Evolutionary conservation across 2,113 vertebrate species (phyloP).

Genomic region (Sminthopsis crassicaudata): DNA sequence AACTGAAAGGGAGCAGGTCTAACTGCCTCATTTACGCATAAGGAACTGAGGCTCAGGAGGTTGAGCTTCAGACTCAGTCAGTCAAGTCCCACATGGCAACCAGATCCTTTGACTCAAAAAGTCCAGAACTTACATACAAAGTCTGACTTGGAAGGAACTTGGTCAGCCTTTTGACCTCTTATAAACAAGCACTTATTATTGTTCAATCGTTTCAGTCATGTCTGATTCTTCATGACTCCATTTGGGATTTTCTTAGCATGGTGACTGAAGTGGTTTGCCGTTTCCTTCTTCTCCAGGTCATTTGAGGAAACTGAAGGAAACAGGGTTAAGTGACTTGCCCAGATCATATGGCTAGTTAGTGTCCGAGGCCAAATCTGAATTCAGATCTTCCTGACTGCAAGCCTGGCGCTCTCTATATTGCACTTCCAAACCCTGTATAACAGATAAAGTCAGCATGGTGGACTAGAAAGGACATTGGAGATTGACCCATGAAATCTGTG

Average conservation of each 20-base stretch:
- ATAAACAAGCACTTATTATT: neutral
- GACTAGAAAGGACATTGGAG: neutral
- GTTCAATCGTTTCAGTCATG: neutral
- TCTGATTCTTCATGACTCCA: neutral
- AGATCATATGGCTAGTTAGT: neutral
- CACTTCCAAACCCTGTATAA: neutral
- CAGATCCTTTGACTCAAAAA: neutral
- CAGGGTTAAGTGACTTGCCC: neutral
- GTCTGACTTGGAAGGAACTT: neutral
- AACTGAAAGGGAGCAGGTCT: neutral
- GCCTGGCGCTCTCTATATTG: neutral
- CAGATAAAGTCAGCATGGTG: neutral
- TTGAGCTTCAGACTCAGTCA: neutral
- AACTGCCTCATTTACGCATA: neutral
- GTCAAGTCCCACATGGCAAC: neutral
- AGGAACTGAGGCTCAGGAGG: conserved; percentile 3
- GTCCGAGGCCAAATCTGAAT: neutral
- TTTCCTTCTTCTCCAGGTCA: neutral
- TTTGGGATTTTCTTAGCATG: neutral
- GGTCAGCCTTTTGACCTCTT: neutral
- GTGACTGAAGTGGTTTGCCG: neutral
- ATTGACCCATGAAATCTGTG: neutral
- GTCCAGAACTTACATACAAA: neutral
- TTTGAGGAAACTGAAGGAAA: neutral
- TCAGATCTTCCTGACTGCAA: neutral